Base-by-base conservation (phyloP, 2,113 vertebrate genomes). In the Daboia siamensis region DNA sequence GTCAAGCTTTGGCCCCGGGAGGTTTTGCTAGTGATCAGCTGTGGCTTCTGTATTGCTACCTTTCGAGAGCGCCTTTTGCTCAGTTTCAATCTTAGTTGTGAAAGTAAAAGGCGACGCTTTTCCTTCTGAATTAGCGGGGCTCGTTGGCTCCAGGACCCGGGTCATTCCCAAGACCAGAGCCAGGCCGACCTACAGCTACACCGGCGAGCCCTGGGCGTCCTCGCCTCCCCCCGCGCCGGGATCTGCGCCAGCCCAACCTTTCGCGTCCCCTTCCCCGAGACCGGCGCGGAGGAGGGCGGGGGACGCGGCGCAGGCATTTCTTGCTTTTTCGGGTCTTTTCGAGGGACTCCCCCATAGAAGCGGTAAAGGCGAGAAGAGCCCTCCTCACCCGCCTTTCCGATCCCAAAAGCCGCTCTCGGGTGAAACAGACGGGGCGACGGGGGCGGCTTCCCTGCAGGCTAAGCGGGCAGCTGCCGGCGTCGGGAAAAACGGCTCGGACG, bases 401-500 rank as follows among this genome's bases (percentile, higher is more conserved):
- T 59, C 48, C 88, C 55, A 9, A 54, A 9, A 17, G 39, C 46
- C 57, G 1, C 88, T 52, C 59, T 44, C 48, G 21, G 89, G 39
- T 1, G 84, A 5, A 21, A 21, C 4, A 5, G 10, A 24, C 3
- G 21, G 33, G n/a, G 48, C 2, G 6, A 10, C 24, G 51, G 21
- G 8, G 5, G 26, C 46, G 46, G 48, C 89, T 15, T 86, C 74
- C 33, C 52, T 1, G 88, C 4, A 54, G 46, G 89, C 74, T 17
- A 84, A 1, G 55, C 44, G 33, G 33, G 84, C 44, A 64, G 46
- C 48, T n/a, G 90, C 61, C 3, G 86, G 39, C 23, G 74, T 15
- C 46, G 11, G n/a, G 24, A 48, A 91, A 51, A 93, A 89, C 69
- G 90, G 95, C 84, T 85, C 87, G 93, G 93, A 91, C 87, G 87